A percentile compares a stretch with the other conserved stretches of the same genome.
Evolutionary conservation across 2,797 vertebrate genomes (phyloP).

Genomic region (Sylvia borin): DNA sequence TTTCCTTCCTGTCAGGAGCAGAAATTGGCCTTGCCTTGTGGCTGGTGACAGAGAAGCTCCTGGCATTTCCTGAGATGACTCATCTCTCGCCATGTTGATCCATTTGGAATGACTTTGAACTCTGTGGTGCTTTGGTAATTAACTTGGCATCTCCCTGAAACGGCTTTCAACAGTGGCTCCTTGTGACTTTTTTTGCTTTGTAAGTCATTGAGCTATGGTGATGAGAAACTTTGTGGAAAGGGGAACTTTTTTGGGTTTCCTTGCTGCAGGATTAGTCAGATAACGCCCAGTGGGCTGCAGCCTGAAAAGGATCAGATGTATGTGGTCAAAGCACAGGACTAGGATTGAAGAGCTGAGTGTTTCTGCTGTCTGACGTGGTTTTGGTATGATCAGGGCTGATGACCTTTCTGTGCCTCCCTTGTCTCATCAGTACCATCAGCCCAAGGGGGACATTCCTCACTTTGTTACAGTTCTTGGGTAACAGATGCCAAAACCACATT

Average conservation of each 20-base stretch:
- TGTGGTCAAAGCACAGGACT: constrained; percentile 6
- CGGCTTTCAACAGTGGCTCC: background rate
- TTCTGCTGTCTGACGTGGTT: background rate
- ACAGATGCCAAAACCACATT: background rate
- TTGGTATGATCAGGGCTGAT: background rate
- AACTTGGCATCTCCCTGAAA: background rate
- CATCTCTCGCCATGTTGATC: constrained; percentile 16
- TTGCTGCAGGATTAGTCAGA: background rate
- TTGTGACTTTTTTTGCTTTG: background rate
- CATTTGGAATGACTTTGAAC: background rate
- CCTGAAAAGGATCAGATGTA: background rate
- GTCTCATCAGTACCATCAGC: background rate
- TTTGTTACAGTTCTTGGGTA: background rate
- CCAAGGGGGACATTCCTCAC: background rate
- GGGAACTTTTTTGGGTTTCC: background rate
- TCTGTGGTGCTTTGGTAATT: constrained; percentile 33
- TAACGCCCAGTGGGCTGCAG: background rate
- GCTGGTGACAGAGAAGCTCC: constrained; percentile 18
- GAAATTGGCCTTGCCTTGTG: constrained; percentile 10
- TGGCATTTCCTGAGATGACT: constrained; percentile 43
- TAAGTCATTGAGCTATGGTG: background rate
- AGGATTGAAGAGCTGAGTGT: background rate
- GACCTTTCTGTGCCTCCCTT: background rate
- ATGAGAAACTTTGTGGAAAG: background rate
- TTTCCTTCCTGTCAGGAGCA: constrained; percentile 38